Base-by-base conservation (phyloP, 2,888 invertebrate species). In the Microchrysa polita region DNA sequence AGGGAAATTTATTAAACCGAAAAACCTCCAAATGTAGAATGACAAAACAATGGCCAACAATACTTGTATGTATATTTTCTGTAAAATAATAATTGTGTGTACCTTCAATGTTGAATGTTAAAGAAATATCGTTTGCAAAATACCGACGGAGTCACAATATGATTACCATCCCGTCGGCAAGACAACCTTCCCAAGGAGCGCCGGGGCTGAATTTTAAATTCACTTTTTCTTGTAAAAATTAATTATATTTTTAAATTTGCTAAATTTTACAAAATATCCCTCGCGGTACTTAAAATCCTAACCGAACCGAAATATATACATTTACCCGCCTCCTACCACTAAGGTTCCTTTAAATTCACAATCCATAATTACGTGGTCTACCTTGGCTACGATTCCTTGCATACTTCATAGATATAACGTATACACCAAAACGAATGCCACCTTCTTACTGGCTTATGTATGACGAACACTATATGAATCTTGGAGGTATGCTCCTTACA, bases 401-500 rank as follows among this genome's bases (percentile, higher is more conserved):
- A 34, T 34, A 20, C 34, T 40, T n/a, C n/a, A n/a, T n/a, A n/a
- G n/a, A n/a, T n/a, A n/a, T n/a, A n/a, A n/a, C 48, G 20, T 12
- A 57, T 55, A 69, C 40, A 55, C n/a, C n/a, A n/a, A n/a, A n/a
- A n/a, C 55, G 69, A 69, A 20, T 22, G 44, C 65, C 65, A 65
- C 65, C 65, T 65, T 65, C 65, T 20, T 48, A 14, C 65, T 48
- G 23, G 22, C 2, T 48, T 65, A 65, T 65, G 65, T 44, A 69
- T 57, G n/a, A n/a, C n/a, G n/a, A n/a, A n/a, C 55, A 55, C 23
- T 53, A n/a, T 23, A 12, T 23, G 34, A 27, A n/a, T 23, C 23
- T 52, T 20, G 55, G 34, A 53, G 27, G 53, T 53, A 34, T 67
- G 16, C 53, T 67, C 67, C 67, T 67, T 67, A 53, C 16, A 53